A percentile compares a stretch with the other conserved stretches of the same genome.
Conservation (phyloP, 2,888 invertebrate species). For the Acronicta aceris region DNA sequence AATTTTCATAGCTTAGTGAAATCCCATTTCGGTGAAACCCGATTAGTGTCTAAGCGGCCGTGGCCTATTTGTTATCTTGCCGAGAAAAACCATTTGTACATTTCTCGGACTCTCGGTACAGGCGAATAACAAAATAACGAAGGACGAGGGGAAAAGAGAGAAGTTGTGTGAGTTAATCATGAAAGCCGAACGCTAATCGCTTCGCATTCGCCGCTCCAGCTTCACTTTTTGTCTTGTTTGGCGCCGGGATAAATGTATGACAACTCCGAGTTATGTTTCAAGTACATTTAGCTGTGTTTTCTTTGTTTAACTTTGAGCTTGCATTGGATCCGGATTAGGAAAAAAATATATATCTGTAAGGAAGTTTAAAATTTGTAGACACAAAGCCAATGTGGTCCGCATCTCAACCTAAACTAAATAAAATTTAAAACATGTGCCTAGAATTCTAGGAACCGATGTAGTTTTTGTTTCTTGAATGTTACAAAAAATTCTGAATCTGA, state of each 20-base stretch:
- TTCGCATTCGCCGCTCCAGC: conserved; percentile 64
- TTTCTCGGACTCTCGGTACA: conserved; percentile 56
- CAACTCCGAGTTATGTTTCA: conserved; percentile 61
- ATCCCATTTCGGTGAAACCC: conserved; percentile 76
- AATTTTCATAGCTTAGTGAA: conserved; percentile 80
- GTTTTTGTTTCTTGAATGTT: conserved; percentile 12
- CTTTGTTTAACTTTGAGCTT: conserved; percentile 42
- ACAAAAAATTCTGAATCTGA: conserved; percentile 8
- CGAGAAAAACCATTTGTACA: conserved; percentile 66
- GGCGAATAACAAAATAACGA: conserved; percentile 59
- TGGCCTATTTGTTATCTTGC: conserved; percentile 78
- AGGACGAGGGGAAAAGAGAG: conserved; percentile 63
- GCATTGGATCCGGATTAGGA: conserved; percentile 21
- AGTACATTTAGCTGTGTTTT: conserved; percentile 54
- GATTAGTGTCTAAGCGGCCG: conserved; percentile 78
- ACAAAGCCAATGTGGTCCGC: conserved; percentile 27
- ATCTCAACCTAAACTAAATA: conserved; percentile 16
- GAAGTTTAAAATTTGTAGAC: conserved; percentile 24
- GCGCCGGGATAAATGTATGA: conserved; percentile 60
- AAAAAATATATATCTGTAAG: conserved; percentile 29
- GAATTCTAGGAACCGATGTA: conserved; percentile 19
- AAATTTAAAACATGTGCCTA: conserved; percentile 26
- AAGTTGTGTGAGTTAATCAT: conserved; percentile 74
- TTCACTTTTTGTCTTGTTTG: conserved; percentile 71
- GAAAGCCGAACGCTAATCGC: conserved; percentile 73